A percentile compares a stretch with the other conserved stretches of the same genome.
These are phyloP conservation scores for Mastigias papua DNA, from an alignment of 30 jellyfish, hydroid and myxozoan genomes.

Conservation along the genomic window DNA sequence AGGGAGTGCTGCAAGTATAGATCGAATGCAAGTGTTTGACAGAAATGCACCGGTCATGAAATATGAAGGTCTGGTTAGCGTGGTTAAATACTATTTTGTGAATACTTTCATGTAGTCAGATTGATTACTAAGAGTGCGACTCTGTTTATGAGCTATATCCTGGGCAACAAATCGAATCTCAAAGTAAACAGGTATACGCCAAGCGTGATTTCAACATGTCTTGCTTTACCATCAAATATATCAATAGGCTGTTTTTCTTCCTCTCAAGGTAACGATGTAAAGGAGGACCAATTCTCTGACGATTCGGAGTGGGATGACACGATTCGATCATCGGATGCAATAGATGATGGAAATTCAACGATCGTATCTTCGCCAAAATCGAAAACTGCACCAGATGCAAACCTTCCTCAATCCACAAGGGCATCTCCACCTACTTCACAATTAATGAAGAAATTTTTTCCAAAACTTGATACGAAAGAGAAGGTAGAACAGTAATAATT, in stretches of 20 bases:
- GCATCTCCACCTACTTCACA: conserved; percentile 59
- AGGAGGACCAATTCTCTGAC: conserved; percentile 19
- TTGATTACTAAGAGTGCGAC: not conserved
- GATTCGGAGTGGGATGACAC: conserved; percentile 58
- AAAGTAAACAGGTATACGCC: too few species aligned
- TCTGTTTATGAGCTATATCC: too few species aligned
- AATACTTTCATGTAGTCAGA: not conserved
- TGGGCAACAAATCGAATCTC: too few species aligned
- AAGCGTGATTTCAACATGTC: not conserved
- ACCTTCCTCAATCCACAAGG: not conserved
- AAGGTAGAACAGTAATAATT: conserved; percentile 1
- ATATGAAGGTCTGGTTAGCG: not conserved
- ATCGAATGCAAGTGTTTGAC: not conserved
- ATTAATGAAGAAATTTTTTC: conserved; percentile 58
- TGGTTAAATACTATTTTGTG: too few species aligned
- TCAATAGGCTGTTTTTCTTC: not conserved
- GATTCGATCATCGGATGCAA: conserved; percentile 12
- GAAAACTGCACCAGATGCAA: not conserved
- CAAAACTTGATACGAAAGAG: conserved; percentile 12
- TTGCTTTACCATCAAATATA: not conserved
- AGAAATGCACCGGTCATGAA: not conserved
- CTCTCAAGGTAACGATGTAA: not conserved
- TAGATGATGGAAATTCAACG: conserved; percentile 46
- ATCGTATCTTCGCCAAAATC: conserved; percentile 32
- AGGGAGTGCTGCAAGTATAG: not conserved